Evolutionary conservation across 2,113 vertebrate species (phyloP).

Genomic region (Rhea pennata): DNA sequence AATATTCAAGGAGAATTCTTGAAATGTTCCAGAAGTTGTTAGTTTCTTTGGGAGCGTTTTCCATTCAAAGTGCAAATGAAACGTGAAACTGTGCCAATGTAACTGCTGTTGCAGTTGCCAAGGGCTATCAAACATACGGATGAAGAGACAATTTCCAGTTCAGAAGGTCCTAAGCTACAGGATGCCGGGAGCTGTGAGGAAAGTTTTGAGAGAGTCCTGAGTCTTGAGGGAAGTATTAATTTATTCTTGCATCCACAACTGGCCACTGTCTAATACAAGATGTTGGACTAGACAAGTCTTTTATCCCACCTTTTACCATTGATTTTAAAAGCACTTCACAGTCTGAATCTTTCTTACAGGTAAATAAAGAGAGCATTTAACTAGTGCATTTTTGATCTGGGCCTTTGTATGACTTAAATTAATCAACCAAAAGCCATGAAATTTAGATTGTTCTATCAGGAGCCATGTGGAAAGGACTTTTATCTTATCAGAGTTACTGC

Average conservation of each 20-base stretch:
- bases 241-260: neutral
- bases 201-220: neutral
- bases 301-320: neutral
- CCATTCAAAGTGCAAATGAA: neutral
- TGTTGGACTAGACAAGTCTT: neutral
- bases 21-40: neutral
- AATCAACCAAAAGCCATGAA: neutral
- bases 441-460: neutral
- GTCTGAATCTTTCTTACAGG: neutral
- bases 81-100: neutral
- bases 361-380: neutral
- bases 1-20: neutral
- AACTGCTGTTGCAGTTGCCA: neutral
- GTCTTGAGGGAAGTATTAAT: neutral
- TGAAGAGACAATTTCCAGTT: neutral
- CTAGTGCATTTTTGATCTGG: neutral
- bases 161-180: neutral
- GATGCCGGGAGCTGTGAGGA: neutral
- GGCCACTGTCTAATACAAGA: neutral
- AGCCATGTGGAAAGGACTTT: neutral
- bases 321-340: neutral
- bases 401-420: neutral
- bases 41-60: rapidly evolving
- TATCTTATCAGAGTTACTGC: neutral
- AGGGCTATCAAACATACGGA: neutral